Evolutionary conservation across 2,797 vertebrate genomes (phyloP).

Genomic region (Petrocephalus sullivani): DNA sequence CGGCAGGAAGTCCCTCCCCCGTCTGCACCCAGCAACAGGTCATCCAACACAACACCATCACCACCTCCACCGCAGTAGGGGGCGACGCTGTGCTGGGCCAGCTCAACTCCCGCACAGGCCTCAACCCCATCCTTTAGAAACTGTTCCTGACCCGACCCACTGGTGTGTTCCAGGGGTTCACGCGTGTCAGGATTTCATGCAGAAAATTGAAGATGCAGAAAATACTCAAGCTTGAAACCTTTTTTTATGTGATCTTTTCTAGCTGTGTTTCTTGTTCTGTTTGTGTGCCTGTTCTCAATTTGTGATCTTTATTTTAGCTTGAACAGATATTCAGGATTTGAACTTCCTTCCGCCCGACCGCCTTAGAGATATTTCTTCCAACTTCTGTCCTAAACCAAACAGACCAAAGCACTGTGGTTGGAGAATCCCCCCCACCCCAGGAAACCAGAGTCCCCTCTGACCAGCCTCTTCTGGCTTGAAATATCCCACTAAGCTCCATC

Average conservation of each 20-base stretch:
- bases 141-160: not conserved
- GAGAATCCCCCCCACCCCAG: not conserved
- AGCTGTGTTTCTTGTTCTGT: not conserved
- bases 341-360: conserved; percentile 7
- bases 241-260: not conserved
- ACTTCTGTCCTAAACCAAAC: not conserved
- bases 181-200: conserved; percentile 9
- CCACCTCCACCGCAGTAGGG: conserved; percentile 75
- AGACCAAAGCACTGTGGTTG: conserved; percentile 12
- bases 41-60: conserved; percentile 95
- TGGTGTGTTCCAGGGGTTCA: not conserved
- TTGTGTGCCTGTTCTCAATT: not conserved
- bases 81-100: conserved; percentile 69
- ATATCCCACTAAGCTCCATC: not conserved
- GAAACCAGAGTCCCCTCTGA: not conserved
- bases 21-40: conserved; percentile 80
- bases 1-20: conserved; percentile 76
- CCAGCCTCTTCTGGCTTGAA: not conserved
- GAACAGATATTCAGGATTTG: not conserved
- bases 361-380: conserved; percentile 24
- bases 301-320: not conserved
- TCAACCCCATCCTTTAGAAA: conserved; percentile 70
- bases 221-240: not conserved
- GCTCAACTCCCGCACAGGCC: conserved; percentile 68
- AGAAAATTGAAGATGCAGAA: not conserved